Base-by-base conservation (phyloP, 1,140 invertebrate species). In the Zaprionus gabonicus region DNA sequence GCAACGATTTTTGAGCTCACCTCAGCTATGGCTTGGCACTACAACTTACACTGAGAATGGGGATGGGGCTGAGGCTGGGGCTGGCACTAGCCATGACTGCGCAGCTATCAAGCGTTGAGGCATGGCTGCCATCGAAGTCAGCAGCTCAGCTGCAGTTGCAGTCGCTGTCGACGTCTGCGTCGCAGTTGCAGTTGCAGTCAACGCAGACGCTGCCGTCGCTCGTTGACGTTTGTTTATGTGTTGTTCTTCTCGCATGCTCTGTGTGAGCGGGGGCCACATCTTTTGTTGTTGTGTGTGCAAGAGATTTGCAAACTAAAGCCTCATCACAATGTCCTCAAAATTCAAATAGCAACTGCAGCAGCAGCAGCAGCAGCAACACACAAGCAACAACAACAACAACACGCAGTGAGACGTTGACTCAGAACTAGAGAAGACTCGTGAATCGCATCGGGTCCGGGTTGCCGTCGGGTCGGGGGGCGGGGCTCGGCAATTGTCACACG, bases 301-400 rank as follows among this genome's bases (percentile, higher is more conserved):
- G 73, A 90, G 85, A 90, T 90, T 90, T 90, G 85, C 85, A 90
- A 90, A 91, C 85, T 90, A 90, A 90, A 90, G 85, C 81, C 85
- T 90, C 85, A 90, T 91, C 85, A 90, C 85, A 90, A 90, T 90
- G 85, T 90, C 85, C 85, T 90, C 85, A 90, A 90, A 90, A 88
- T 88, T 85, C 85, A 90, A 88, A 88, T 85, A 90, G 81, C 85
- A 88, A 88, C 73, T 46, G 68, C 66, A 64, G 51, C 72, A 73
- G 15, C 71, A 67, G 13, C 76, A 84, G 62, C 80, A 78, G 4
- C 51, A 49, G 4, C 25, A 63, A 9, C 27, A 66, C 31, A 31
- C 9, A 31, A 31, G 34, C 68, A 70, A 28, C 69, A 85, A 80
- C 77, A 80, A 68, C 77, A 76, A 46, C 68, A 75, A 64, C 69